phyloP scores from a whole-genome alignment of 2,797 vertebrate species.

The Microctenopoma stevenorrisi region DNA sequence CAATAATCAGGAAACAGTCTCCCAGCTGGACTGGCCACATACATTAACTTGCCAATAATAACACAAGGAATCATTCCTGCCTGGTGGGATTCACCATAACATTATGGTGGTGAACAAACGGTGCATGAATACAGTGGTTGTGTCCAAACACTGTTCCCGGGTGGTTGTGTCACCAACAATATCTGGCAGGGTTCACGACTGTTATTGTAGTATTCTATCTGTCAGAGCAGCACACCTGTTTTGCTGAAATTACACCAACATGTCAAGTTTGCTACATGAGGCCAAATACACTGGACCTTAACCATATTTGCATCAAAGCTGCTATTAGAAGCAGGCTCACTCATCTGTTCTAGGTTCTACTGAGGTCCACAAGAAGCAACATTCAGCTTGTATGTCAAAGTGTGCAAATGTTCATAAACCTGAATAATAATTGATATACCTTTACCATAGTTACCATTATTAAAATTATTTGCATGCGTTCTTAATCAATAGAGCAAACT shows the following conservation, averaged over 20 bases:
- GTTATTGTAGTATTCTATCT: no score
- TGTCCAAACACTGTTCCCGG: neutral
- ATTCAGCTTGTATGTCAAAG: neutral
- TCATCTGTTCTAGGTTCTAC: no score
- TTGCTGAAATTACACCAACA: neutral
- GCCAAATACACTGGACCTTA: neutral
- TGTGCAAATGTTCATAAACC: neutral
- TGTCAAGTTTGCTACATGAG: neutral
- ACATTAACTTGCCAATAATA: neutral
- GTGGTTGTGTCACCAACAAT: no score
- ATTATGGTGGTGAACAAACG: neutral
- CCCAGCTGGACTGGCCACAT: neutral
- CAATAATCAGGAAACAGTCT: neutral
- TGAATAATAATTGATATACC: neutral
- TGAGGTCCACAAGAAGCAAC: no score
- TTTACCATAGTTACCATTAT: neutral
- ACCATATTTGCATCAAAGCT: neutral
- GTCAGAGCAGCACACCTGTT: neutral
- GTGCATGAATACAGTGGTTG: no score
- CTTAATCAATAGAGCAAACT: conserved; percentile 13
- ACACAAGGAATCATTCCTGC: neutral
- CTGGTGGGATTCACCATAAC: neutral
- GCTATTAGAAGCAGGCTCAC: no score
- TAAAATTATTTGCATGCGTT: conserved; percentile 28
- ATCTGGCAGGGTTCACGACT: no score